Conservation (phyloP, 2,797 vertebrate genomes). For the Labeo calbasu region DNA sequence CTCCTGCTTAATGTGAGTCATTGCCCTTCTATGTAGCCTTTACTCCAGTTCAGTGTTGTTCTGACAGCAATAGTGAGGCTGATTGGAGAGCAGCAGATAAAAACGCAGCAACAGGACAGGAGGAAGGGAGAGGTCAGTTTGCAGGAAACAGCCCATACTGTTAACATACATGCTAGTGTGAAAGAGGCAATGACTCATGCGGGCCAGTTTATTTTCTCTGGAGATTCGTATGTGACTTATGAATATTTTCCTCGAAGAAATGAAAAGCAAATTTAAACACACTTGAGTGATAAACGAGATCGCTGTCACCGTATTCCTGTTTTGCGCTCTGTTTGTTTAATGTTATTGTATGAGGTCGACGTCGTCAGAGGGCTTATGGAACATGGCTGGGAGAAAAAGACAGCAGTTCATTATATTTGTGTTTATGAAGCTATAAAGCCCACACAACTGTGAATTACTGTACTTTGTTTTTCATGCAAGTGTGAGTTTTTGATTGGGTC, state of each 20-base stretch:
- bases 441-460: not conserved
- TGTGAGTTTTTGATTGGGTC: not conserved
- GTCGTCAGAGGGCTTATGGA: not conserved
- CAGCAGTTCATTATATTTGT: not conserved
- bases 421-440: conserved; percentile 2
- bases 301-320: conserved; percentile 37
- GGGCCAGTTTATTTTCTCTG: conserved; percentile 61
- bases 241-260: conserved; percentile 63
- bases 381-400: not conserved
- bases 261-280: conserved; percentile 56
- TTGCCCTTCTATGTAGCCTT: conserved; percentile 20
- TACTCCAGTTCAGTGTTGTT: conserved; percentile 39
- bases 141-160: conserved; percentile 62
- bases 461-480: not conserved
- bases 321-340: conserved; percentile 33
- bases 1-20: conserved; percentile 15
- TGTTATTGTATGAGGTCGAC: conserved; percentile 9
- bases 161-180: conserved; percentile 51
- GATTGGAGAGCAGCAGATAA: conserved; percentile 59
- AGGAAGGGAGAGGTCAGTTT: conserved; percentile 63
- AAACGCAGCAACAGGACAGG: conserved; percentile 15
- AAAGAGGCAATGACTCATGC: conserved; percentile 65
- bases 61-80: conserved; percentile 9
- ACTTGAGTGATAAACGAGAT: conserved; percentile 61
- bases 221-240: conserved; percentile 64